Conservation (phyloP, 2,888 invertebrate genomes). For the Pterostichus madidus region DNA sequence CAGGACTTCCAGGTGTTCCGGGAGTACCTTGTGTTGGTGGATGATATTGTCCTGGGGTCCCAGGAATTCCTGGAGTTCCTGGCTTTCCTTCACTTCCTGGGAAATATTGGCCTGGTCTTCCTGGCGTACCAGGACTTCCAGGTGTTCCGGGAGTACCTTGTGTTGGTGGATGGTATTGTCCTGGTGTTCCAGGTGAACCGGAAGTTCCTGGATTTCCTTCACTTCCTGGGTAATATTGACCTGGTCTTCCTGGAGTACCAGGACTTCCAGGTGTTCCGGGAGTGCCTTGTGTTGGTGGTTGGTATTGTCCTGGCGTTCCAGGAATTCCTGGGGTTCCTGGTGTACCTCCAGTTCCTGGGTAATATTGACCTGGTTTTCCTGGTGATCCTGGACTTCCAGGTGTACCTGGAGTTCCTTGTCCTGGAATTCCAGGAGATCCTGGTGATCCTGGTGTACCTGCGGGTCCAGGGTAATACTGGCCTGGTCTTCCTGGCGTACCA, state of each 20-base stretch:
- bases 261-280: constrained; percentile 54
- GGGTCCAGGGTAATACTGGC: constrained; percentile 21
- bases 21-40: constrained; percentile 63
- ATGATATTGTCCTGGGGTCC: constrained; percentile 72
- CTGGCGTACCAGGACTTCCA: constrained; percentile 69
- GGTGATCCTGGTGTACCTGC: constrained; percentile 54
- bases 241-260: constrained; percentile 47
- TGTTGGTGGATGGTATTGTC: constrained; percentile 64
- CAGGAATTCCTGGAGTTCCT: constrained; percentile 47
- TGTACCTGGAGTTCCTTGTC: constrained; percentile 64
- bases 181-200: constrained; percentile 71
- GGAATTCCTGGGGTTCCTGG: constrained; percentile 69
- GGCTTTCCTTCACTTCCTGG: constrained; percentile 68
- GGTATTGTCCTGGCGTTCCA: constrained; percentile 65
- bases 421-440: constrained; percentile 67
- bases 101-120: constrained; percentile 71
- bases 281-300: constrained; percentile 52
- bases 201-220: constrained; percentile 71
- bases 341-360: constrained; percentile 61
- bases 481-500: constrained; percentile 52
- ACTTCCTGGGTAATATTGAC: constrained; percentile 55
- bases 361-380: constrained; percentile 68
- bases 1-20: constrained; percentile 57
- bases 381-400: constrained; percentile 70
- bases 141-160: constrained; percentile 68